These are phyloP conservation scores for Drosophila mayaguana DNA, from an alignment of 2,888 invertebrate genomes.

Conservation along the genomic window DNA sequence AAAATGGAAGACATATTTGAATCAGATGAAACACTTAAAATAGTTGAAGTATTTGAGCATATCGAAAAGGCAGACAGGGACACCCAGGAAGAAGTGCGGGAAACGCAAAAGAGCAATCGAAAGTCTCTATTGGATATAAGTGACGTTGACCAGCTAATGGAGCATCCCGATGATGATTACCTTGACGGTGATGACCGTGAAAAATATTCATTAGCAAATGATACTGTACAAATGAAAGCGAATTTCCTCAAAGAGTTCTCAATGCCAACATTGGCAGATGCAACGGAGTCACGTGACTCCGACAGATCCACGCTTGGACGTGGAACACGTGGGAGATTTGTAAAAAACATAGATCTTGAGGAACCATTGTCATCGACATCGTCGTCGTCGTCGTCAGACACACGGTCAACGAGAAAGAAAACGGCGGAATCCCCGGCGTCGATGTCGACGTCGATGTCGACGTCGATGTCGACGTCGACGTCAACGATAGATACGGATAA, in stretches of 20 bases:
- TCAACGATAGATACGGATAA: background rate
- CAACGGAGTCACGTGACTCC: slow-evolving; percentile 21
- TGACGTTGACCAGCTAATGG: background rate
- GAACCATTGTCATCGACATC: rapidly evolving
- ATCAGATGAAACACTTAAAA: no score
- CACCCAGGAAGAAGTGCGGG: background rate
- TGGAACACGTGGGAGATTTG: slow-evolving; percentile 33
- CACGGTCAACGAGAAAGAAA: no score
- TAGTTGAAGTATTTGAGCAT: background rate
- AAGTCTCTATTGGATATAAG: background rate
- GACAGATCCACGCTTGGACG: no score
- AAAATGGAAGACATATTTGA: no score
- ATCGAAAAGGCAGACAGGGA: background rate
- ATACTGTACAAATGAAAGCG: slow-evolving; percentile 34
- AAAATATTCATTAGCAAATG: background rate
- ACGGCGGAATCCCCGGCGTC: background rate
- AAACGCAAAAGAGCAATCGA: background rate
- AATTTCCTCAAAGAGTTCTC: slow-evolving; percentile 61
- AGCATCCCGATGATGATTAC: background rate
- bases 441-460: no score
- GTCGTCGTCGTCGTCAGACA: background rate
- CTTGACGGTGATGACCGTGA: background rate
- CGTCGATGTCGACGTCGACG: no score
- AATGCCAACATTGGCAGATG: slow-evolving; percentile 52
- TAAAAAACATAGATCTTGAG: slow-evolving; percentile 23